phyloP scores from a whole-genome alignment of 2,797 vertebrate genomes.

The Psittacula echo region DNA sequence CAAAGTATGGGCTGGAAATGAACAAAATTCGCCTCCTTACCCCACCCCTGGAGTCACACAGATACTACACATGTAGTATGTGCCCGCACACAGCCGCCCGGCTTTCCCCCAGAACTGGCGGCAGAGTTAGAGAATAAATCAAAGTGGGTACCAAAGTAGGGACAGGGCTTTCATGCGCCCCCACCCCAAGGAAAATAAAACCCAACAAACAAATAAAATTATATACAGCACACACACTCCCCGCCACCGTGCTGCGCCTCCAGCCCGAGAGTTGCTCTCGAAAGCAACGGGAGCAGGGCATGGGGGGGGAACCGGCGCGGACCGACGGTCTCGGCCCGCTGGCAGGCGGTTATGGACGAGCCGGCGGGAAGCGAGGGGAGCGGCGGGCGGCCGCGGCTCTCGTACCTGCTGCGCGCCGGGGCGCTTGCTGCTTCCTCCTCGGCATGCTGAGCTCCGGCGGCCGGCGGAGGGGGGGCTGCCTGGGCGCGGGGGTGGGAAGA shows the following conservation, averaged over 20 bases:
- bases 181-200: background rate
- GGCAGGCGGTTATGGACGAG: background rate
- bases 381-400: background rate
- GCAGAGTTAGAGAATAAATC: constrained; percentile 14
- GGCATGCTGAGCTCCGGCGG: constrained; percentile 84
- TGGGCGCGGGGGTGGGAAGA: constrained; percentile 70
- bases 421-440: constrained; percentile 98
- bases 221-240: background rate
- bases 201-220: background rate
- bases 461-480: constrained; percentile 57
- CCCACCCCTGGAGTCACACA: background rate
- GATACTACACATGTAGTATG: background rate
- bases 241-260: background rate
- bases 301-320: background rate
- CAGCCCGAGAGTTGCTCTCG: constrained; percentile 54
- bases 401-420: constrained; percentile 96
- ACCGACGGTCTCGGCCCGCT: background rate
- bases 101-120: background rate
- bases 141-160: constrained; percentile 37
- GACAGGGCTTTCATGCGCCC: background rate
- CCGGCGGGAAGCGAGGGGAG: background rate
- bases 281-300: background rate
- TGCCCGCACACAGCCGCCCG: background rate
- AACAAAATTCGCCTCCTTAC: background rate
- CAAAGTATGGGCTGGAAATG: constrained; percentile 16